These are phyloP conservation scores for Corythucha ciliata DNA, from an alignment of 2,888 invertebrate genomes.

Conservation along the genomic window DNA sequence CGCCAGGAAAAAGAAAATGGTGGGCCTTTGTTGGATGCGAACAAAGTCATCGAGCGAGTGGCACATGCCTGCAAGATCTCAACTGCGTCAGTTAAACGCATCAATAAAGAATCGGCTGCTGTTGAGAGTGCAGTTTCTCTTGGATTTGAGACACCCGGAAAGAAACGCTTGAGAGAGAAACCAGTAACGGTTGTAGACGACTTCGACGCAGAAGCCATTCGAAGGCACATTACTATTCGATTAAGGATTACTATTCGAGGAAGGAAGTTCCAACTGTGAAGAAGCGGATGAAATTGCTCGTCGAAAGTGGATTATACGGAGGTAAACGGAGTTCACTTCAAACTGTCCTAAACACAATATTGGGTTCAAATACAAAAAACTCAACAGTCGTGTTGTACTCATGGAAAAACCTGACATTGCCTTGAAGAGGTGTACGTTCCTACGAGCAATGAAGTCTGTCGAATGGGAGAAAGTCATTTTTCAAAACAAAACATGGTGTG, in stretches of 20 bases:
- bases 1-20: not conserved
- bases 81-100: not conserved
- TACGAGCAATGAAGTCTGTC: not conserved
- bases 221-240: not conserved
- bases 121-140: too few relatives aligned
- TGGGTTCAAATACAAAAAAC: conserved; percentile 4
- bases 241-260: not conserved
- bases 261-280: conserved; percentile 9
- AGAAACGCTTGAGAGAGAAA: not conserved
- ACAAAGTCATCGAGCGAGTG: too few relatives aligned
- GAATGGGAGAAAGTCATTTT: not conserved
- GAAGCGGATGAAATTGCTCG: not conserved
- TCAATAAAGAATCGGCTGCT: not conserved
- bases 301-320: not conserved
- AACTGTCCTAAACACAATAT: not conserved
- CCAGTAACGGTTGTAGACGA: not conserved
- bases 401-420: conserved; percentile 8
- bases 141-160: not conserved
- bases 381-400: conserved; percentile 1
- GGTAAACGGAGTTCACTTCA: not conserved
- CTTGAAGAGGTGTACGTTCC: conserved; percentile 3
- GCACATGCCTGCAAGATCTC: not conserved
- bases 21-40: not conserved
- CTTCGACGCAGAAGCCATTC: not conserved
- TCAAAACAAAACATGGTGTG: conserved; percentile 1